phyloP scores from a whole-genome alignment of 1,140 invertebrate genomes.

The Pogonomyrmex californicus region DNA sequence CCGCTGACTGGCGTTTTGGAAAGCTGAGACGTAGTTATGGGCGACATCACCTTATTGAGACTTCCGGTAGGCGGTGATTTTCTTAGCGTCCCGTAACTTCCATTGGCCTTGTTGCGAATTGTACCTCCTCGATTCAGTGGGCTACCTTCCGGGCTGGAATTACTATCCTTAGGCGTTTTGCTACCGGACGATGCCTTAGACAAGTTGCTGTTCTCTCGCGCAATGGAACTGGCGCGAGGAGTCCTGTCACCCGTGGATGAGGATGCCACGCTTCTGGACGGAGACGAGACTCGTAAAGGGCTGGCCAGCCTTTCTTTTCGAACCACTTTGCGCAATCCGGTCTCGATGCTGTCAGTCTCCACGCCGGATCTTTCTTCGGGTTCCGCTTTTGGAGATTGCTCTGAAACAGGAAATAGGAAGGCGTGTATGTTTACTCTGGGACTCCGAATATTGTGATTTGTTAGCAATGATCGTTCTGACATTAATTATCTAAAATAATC shows the following conservation, averaged over 20 bases:
- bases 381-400: conserved; percentile 82
- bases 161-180: conserved; percentile 81
- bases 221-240: conserved; percentile 86
- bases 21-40: conserved; percentile 68
- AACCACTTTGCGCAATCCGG: conserved; percentile 88
- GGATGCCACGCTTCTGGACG: conserved; percentile 84
- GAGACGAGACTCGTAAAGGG: conserved; percentile 87
- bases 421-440: conserved; percentile 11
- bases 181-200: conserved; percentile 83
- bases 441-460: background rate
- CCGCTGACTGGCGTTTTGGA: conserved; percentile 75
- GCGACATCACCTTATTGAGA: conserved; percentile 82
- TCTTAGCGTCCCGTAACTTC: conserved; percentile 72
- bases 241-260: conserved; percentile 83
- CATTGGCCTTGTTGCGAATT: conserved; percentile 68
- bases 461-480: background rate
- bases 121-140: conserved; percentile 78
- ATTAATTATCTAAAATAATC: background rate
- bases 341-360: conserved; percentile 90
- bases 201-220: conserved; percentile 87
- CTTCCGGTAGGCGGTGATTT: conserved; percentile 85
- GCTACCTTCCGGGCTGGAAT: conserved; percentile 83
- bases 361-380: conserved; percentile 87
- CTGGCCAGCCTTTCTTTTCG: conserved; percentile 80
- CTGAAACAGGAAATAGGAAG: conserved; percentile 71